Conservation (phyloP, 2,888 invertebrate species). For the Tyria jacobaeae region DNA sequence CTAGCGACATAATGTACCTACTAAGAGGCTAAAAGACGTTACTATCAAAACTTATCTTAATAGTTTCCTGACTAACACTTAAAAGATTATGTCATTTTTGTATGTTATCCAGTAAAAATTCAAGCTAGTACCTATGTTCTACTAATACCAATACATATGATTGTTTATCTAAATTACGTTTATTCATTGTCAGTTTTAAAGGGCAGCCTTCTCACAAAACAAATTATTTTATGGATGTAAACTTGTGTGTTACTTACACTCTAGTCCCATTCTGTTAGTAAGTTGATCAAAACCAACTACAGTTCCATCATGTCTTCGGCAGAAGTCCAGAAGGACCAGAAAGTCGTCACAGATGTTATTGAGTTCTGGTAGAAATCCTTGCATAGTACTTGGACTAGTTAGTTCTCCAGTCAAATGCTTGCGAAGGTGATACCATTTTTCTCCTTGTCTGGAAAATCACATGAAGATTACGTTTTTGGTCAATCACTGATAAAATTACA, state of each 20-base stretch:
- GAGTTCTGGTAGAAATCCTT: slow-evolving; percentile 91
- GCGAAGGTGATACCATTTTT: slow-evolving; percentile 91
- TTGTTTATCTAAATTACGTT: no score
- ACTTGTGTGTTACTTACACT: slow-evolving; percentile 85
- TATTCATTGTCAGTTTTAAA: no score
- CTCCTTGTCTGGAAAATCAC: slow-evolving; percentile 89
- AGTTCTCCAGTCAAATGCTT: slow-evolving; percentile 91
- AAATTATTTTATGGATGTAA: not conserved
- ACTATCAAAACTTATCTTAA: not conserved
- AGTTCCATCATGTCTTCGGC: slow-evolving; percentile 80
- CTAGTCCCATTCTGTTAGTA: slow-evolving; percentile 92
- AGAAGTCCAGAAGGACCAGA: slow-evolving; percentile 87
- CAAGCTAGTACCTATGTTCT: not conserved
- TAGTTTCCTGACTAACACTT: not conserved
- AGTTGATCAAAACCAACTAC: slow-evolving; percentile 90
- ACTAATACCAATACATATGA: no score
- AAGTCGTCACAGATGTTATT: slow-evolving; percentile 93
- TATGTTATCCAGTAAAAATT: not conserved
- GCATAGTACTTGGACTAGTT: slow-evolving; percentile 91
- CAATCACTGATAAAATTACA: not conserved
- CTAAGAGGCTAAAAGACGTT: not conserved
- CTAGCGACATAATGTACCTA: not conserved
- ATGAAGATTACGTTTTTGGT: not conserved
- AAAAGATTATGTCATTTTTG: not conserved
- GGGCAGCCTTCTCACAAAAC: not conserved